Conservation (phyloP, 2,888 invertebrate species). For the Alitta virens region DNA sequence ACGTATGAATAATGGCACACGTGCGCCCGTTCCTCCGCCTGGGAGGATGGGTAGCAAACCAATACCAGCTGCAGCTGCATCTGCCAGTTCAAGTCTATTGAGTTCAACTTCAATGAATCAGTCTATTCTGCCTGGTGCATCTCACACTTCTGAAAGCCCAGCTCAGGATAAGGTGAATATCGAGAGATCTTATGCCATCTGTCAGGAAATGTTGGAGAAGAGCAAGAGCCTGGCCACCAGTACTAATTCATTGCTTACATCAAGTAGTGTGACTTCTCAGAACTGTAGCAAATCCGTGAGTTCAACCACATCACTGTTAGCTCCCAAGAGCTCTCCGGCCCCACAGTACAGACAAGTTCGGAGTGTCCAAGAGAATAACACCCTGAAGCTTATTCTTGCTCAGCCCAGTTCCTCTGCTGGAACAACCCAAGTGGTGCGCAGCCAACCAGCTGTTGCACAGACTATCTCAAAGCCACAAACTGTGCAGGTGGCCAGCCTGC, state of each 20-base stretch:
- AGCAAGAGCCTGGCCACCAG: constrained; percentile 57
- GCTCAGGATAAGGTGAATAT: constrained; percentile 68
- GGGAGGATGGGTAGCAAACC: too few relatives aligned
- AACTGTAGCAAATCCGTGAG: too few relatives aligned
- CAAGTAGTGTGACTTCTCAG: too few relatives aligned
- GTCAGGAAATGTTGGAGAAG: constrained; percentile 77
- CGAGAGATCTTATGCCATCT: constrained; percentile 90
- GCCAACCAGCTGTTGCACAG: background rate
- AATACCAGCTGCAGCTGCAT: background rate
- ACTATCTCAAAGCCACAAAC: background rate
- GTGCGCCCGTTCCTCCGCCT: background rate
- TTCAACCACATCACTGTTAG: too few relatives aligned
- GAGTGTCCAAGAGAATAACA: background rate
- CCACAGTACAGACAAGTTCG: too few relatives aligned
- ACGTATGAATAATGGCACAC: background rate
- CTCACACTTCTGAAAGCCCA: constrained; percentile 12
- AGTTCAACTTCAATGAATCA: background rate
- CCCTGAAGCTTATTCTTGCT: background rate
- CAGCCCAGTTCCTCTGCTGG: background rate
- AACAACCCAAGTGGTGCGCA: background rate
- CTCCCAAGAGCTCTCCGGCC: too few relatives aligned
- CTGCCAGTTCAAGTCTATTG: background rate
- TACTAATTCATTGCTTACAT: too few relatives aligned
- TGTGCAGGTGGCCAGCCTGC: constrained; percentile 6
- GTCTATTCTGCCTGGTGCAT: background rate